Base-by-base conservation (phyloP, 2,888 invertebrate genomes). In the Ochropacha duplaris region DNA sequence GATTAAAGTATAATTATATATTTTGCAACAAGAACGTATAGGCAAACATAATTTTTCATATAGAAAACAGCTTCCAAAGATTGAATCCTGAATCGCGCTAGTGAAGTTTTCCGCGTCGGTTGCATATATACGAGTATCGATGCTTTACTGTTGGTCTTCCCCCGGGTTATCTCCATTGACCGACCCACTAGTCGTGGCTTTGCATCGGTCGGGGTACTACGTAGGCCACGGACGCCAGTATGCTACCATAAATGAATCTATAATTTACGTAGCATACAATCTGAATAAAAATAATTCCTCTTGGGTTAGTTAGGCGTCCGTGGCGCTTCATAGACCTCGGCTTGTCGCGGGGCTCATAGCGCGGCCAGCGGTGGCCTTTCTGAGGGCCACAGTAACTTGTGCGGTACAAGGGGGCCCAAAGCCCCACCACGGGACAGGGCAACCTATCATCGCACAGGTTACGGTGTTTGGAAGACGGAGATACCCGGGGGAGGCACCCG, bases 301-400 rank as follows among this genome's bases (percentile, higher is more conserved):
- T 52, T 22, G 52, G 52, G 52, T 34, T 22, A 52, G 52, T 52
- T 52, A 19, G 52, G 52, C 34, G 52, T 52, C n/a, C 52, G 52
- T 52, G 31, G 22, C 52, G 52, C 52, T 6, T 19, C 52, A 51
- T 16, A 39, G 34, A 26, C 12, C 56, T 19, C 39, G 22, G 36
- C 24, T 16, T 16, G 24, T 22, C n/a, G 16, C 34, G 31, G 19
- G 14, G 52, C 19, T 19, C 5, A 31, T 16, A 12, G 31, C 34
- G 31, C 24, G 52, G 31, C 31, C 19, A 22, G 52, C 22, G 52
- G 52, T 52, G 52, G 52, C 31, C 31, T 31, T 36, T 5, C n/a
- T 12, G 4, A 16, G 22, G 19, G 22, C 52, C 52, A 26, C 31
- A 31, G 52, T 52, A 52, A 34, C 52, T 14, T 52, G 52, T 28